These are phyloP conservation scores for Merodon equestris DNA, from an alignment of 2,888 invertebrate genomes.

Conservation along the genomic window DNA sequence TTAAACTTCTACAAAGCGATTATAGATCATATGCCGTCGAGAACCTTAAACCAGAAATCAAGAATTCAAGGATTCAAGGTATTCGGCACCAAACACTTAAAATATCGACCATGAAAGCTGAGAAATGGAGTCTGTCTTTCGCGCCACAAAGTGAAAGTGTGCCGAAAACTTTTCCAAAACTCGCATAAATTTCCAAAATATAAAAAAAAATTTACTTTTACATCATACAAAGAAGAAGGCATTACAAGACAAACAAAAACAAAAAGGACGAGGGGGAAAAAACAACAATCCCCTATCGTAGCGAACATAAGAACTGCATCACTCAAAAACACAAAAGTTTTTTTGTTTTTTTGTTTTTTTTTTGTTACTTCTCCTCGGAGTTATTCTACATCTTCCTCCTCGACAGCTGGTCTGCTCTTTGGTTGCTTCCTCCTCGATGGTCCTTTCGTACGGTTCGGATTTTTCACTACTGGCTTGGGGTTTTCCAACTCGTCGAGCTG, in stretches of 20 bases:
- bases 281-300: slow-evolving; percentile 33
- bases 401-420: slow-evolving; percentile 69
- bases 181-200: too few species aligned
- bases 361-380: neutral
- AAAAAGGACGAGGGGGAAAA: slow-evolving; percentile 35
- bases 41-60: too few species aligned
- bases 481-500: slow-evolving; percentile 89
- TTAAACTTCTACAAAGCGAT: too few species aligned
- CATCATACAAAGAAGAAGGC: neutral
- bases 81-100: too few species aligned
- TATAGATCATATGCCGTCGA: too few species aligned
- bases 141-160: too few species aligned
- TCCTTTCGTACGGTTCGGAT: slow-evolving; percentile 80
- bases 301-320: slow-evolving; percentile 57
- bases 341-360: neutral
- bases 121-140: too few species aligned
- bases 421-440: slow-evolving; percentile 75
- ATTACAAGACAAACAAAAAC: slow-evolving; percentile 26
- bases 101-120: too few species aligned
- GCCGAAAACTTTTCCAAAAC: too few species aligned
- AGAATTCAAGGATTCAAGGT: too few species aligned
- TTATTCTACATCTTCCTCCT: slow-evolving; percentile 70
- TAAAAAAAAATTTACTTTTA: too few species aligned
- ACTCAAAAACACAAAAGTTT: slow-evolving; percentile 38
- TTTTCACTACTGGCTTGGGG: slow-evolving; percentile 84